Evolutionary conservation across 2,888 invertebrate genomes (phyloP).

Genomic region (Ochlodes sylvanus): DNA sequence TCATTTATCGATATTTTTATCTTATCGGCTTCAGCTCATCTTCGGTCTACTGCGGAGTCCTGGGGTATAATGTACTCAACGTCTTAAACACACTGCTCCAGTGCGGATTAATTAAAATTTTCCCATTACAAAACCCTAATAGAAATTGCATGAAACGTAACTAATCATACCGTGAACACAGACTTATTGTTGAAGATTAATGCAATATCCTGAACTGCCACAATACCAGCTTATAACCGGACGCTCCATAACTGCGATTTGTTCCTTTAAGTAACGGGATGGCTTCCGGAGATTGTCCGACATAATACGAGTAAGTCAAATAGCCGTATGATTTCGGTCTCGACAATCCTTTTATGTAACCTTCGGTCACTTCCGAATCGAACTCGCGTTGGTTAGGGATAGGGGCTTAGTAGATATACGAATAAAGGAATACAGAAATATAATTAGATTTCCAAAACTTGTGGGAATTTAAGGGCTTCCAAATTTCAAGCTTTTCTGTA

Average conservation of each 20-base stretch:
- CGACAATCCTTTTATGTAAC: conserved; percentile 6
- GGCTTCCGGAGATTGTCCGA: conserved; percentile 17
- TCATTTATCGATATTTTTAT: too few species aligned
- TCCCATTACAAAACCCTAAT: not conserved
- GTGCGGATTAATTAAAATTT: not conserved
- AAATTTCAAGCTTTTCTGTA: too few species aligned
- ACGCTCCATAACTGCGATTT: conserved; percentile 1
- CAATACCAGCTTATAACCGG: conserved; percentile 18
- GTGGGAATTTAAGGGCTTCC: too few species aligned
- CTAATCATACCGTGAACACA: not conserved
- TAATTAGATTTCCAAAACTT: too few species aligned
- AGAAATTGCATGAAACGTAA: not conserved
- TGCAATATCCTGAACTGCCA: conserved; percentile 18
- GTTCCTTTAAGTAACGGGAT: conserved; percentile 9
- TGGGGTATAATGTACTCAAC: too few species aligned
- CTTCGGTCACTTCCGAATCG: not conserved
- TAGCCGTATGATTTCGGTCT: not conserved
- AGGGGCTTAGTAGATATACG: too few species aligned
- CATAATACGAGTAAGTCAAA: not conserved
- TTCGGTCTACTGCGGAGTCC: too few species aligned
- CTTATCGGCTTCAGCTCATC: too few species aligned
- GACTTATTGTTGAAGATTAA: conserved; percentile 19
- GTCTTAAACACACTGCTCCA: not conserved
- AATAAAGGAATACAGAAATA: too few species aligned
- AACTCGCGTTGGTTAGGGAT: not conserved